phyloP scores from a whole-genome alignment of 2,113 vertebrate genomes.

The Grammomys dolichurus region DNA sequence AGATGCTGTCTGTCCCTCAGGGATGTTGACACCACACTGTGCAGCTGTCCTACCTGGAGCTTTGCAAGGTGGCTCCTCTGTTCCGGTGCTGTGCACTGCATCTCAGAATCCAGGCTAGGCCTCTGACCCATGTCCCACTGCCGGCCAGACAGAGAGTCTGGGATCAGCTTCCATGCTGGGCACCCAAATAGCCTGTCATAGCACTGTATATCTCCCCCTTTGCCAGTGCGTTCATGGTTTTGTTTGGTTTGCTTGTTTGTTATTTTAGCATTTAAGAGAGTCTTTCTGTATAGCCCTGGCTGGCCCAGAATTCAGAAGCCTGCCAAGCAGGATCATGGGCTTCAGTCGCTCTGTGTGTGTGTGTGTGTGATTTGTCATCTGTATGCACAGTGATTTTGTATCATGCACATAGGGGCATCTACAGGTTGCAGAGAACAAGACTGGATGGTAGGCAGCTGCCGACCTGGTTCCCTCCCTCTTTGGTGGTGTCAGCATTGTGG shows the following conservation, averaged over 20 bases:
- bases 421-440: not conserved
- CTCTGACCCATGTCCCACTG: too few relatives aligned
- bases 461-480: not conserved
- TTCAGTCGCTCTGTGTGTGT: fast-evolving
- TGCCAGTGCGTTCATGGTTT: not conserved
- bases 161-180: not conserved
- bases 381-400: too few relatives aligned
- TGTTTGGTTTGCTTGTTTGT: not conserved
- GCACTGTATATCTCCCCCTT: not conserved
- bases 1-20: fast-evolving
- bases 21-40: too few relatives aligned
- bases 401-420: not conserved
- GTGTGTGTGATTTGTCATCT: not conserved
- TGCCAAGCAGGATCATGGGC: not conserved
- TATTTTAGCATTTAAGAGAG: not conserved
- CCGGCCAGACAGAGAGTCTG: not conserved
- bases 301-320: not conserved
- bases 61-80: too few relatives aligned
- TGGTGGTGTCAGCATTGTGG: not conserved
- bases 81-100: not conserved
- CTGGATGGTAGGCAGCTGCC: not conserved
- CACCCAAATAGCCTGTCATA: not conserved
- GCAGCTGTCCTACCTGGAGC: not conserved
- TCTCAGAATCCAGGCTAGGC: not conserved
- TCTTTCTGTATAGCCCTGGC: not conserved